These are phyloP conservation scores for Pteromalus puparum DNA, from an alignment of 1,140 invertebrate species.

Conservation along the genomic window DNA sequence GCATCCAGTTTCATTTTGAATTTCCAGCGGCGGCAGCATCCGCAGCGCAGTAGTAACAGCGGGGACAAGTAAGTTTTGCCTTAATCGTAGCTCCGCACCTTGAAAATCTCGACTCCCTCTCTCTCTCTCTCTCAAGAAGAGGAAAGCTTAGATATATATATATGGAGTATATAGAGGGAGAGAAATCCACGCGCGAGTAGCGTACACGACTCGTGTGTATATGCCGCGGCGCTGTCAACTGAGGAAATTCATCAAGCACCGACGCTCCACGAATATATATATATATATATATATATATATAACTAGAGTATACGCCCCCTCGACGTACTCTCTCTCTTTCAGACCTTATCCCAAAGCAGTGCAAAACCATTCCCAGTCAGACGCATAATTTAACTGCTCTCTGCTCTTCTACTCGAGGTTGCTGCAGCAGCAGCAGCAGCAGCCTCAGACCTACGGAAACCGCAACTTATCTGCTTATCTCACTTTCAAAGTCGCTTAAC, in stretches of 20 bases:
- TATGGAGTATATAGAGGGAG: no score
- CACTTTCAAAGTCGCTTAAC: constrained; percentile 46
- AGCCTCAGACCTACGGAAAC: not conserved
- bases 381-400: constrained; percentile 49
- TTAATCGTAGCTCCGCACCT: constrained; percentile 28
- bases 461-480: constrained; percentile 50
- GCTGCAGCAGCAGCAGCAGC: not conserved
- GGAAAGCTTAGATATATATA: not conserved
- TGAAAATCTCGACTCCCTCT: constrained; percentile 15
- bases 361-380: constrained; percentile 47
- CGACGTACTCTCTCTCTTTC: not conserved
- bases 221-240: not conserved
- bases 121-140: not conserved
- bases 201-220: constrained; percentile 21
- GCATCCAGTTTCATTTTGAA: constrained; percentile 29
- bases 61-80: not conserved
- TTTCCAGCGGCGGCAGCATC: not conserved
- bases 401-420: not conserved
- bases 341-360: constrained; percentile 1
- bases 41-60: not conserved
- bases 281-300: not conserved
- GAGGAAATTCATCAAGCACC: constrained; percentile 44
- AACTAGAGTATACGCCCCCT: constrained; percentile 26
- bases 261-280: no score
- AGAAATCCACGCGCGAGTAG: constrained; percentile 3